phyloP scores from a whole-genome alignment of 2,888 invertebrate species.

The Chloroclystis v-ata region DNA sequence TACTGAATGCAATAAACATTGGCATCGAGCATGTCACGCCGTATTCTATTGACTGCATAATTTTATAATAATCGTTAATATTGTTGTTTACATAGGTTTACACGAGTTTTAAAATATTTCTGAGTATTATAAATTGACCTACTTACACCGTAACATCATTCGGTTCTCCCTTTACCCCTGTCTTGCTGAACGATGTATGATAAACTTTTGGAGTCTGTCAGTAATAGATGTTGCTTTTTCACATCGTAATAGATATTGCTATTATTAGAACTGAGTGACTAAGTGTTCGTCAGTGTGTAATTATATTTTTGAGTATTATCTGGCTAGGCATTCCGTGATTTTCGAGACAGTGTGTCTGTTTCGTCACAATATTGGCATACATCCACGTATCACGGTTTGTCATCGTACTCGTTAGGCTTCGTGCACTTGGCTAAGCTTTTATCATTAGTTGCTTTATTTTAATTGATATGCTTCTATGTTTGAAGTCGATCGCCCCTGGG shows the following conservation, averaged over 20 bases:
- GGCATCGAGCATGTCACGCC: too few species aligned
- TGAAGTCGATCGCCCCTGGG: background rate
- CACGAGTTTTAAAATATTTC: too few species aligned
- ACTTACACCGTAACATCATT: too few species aligned
- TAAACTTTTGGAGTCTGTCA: too few species aligned
- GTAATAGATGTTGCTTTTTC: too few species aligned
- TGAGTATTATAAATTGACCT: too few species aligned
- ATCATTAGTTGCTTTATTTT: constrained; percentile 1
- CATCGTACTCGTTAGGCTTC: constrained; percentile 17
- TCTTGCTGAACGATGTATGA: too few species aligned
- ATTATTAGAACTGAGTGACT: constrained; percentile 3
- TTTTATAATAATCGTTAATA: too few species aligned
- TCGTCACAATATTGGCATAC: constrained; percentile 45
- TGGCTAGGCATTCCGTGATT: constrained; percentile 39
- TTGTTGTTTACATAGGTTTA: too few species aligned
- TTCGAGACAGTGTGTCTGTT: constrained; percentile 50
- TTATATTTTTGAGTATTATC: constrained; percentile 23
- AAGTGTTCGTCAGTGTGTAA: constrained; percentile 7
- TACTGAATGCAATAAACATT: too few species aligned
- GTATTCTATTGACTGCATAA: too few species aligned
- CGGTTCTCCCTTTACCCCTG: too few species aligned
- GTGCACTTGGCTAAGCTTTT: constrained; percentile 2
- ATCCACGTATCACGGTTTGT: constrained; percentile 37
- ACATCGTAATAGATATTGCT: background rate
- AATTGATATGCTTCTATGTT: background rate